phyloP scores from a whole-genome alignment of 2,888 invertebrate genomes.

The Cephus nigrinus region DNA sequence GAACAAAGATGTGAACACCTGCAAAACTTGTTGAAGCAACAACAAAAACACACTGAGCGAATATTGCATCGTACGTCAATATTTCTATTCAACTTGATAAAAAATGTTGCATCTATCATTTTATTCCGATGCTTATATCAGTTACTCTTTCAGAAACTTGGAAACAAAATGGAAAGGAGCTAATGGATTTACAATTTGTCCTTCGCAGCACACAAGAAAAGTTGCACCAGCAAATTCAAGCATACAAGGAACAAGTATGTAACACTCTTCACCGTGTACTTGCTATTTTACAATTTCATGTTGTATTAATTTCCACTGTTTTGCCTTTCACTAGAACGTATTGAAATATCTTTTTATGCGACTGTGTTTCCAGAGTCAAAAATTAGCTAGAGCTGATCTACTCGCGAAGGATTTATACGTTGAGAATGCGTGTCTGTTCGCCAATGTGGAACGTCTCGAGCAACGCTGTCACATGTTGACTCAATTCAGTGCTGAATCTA shows the following conservation, averaged over 20 bases:
- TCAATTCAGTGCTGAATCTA: conserved; percentile 63
- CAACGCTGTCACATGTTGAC: conserved; percentile 69
- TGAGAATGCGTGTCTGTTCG: conserved; percentile 83
- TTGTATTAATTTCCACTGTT: neutral
- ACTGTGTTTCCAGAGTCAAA: conserved; percentile 69
- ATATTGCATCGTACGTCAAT: conserved; percentile 72
- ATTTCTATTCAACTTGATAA: neutral
- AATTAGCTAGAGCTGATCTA: conserved; percentile 78
- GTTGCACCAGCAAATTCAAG: conserved; percentile 69
- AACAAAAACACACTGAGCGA: conserved; percentile 74
- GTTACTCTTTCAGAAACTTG: conserved; percentile 66
- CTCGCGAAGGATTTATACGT: conserved; percentile 86
- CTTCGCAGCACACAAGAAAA: conserved; percentile 70
- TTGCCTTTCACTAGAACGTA: conserved; percentile 4
- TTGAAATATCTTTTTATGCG: neutral
- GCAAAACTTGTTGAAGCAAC: conserved; percentile 73
- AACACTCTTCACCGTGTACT: neutral
- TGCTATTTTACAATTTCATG: neutral
- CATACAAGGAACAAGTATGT: conserved; percentile 68
- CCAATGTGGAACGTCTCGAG: conserved; percentile 72
- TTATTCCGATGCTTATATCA: neutral
- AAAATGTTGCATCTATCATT: neutral
- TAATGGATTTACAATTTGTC: conserved; percentile 68
- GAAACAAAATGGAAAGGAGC: conserved; percentile 70
- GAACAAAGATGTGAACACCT: conserved; percentile 75